These are phyloP conservation scores for Epinotia ramella DNA, from an alignment of 2,888 invertebrate species.

Conservation along the genomic window DNA sequence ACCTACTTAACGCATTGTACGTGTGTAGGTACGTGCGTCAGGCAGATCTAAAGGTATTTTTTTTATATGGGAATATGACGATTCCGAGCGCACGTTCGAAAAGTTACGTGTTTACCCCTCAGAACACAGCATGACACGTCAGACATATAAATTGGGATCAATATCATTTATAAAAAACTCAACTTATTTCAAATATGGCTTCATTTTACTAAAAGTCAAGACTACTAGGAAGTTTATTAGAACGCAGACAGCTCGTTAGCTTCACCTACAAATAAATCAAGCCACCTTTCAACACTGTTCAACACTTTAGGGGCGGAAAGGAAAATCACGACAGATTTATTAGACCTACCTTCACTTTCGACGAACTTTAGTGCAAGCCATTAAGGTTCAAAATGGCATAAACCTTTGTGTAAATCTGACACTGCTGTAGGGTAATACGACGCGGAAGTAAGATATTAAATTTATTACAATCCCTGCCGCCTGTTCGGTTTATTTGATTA, in stretches of 20 bases:
- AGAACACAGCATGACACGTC: background rate
- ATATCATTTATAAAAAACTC: background rate
- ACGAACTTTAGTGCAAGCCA: background rate
- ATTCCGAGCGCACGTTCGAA: too few species aligned
- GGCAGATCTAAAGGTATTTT: too few species aligned
- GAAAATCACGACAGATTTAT: background rate
- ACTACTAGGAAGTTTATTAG: background rate
- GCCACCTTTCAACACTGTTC: conserved; percentile 18
- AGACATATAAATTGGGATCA: background rate
- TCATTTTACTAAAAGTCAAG: background rate
- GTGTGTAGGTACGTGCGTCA: too few species aligned
- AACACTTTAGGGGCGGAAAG: background rate
- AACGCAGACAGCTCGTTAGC: conserved; percentile 14
- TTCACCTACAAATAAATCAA: conserved; percentile 9
- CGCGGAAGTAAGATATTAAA: background rate
- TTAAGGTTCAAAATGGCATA: conserved; percentile 1
- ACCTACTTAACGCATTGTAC: too few species aligned
- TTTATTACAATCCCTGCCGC: background rate
- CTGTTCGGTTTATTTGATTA: background rate
- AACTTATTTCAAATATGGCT: background rate
- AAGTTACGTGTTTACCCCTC: too few species aligned
- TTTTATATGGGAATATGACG: too few species aligned
- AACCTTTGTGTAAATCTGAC: background rate
- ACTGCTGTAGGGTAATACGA: background rate
- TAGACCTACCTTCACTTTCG: background rate